Conservation (phyloP, 2,797 vertebrate genomes). For the Anolis apletophallus region DNA sequence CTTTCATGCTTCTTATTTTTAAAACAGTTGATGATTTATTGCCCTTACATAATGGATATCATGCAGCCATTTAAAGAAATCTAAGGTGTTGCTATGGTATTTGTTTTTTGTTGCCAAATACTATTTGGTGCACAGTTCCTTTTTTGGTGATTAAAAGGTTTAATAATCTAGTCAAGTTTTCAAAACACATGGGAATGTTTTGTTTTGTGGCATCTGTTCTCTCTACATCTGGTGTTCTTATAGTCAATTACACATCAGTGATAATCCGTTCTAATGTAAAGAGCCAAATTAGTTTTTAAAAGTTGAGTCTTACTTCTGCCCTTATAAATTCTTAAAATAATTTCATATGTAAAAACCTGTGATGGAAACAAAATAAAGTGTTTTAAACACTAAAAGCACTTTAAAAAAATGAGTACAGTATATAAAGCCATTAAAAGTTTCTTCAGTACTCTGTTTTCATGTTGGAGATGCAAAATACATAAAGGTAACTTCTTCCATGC, state of each 20-base stretch:
- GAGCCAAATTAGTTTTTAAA: not conserved
- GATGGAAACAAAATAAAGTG: not conserved
- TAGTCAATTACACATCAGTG: not conserved
- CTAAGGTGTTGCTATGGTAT: slow-evolving; percentile 14
- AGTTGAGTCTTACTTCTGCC: not conserved
- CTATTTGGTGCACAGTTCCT: not conserved
- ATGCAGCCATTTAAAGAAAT: not conserved
- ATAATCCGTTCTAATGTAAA: not conserved
- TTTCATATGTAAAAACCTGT: not conserved
- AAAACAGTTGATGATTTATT: not conserved
- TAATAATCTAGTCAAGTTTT: not conserved
- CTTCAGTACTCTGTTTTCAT: not conserved
- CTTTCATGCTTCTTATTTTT: not conserved
- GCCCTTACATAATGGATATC: not conserved
- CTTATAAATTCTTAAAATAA: slow-evolving; percentile 8
- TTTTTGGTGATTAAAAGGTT: not conserved
- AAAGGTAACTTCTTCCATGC: too few relatives aligned
- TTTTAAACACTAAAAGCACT: not conserved
- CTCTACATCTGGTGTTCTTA: not conserved
- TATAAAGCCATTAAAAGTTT: not conserved
- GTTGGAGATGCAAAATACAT: too few relatives aligned
- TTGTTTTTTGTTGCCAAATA: not conserved
- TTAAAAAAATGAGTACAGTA: not conserved
- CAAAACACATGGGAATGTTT: not conserved
- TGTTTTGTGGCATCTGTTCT: not conserved